These are phyloP conservation scores for Andrena bucephala DNA, from an alignment of 2,888 invertebrate genomes.

Conservation along the genomic window DNA sequence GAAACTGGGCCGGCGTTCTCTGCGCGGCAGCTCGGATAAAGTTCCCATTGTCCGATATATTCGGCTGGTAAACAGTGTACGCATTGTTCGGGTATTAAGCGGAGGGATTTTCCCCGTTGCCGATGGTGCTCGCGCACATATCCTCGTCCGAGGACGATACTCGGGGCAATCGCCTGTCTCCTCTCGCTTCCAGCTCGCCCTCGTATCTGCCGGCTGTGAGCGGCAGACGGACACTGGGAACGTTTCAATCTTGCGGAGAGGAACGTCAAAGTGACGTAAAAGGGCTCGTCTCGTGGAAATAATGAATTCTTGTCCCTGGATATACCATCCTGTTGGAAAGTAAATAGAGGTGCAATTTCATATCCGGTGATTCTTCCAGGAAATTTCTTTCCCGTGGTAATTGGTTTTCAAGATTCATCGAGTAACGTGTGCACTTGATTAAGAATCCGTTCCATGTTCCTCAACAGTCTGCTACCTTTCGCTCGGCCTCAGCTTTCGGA, in stretches of 20 bases:
- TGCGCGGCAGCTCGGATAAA: slow-evolving; percentile 18
- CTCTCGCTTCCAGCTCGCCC: background rate
- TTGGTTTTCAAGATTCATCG: too few relatives aligned
- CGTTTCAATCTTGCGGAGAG: slow-evolving; percentile 15
- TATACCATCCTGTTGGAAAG: background rate
- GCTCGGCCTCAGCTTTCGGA: background rate
- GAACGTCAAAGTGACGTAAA: background rate
- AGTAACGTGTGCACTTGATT: too few relatives aligned
- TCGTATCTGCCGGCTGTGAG: background rate
- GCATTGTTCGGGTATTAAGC: slow-evolving; percentile 70
- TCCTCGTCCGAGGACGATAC: background rate
- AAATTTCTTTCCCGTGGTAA: background rate
- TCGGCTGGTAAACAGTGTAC: slow-evolving; percentile 67
- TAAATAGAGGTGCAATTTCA: background rate
- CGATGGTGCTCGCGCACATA: background rate
- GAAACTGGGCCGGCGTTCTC: slow-evolving; percentile 27
- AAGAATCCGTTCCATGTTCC: too few relatives aligned
- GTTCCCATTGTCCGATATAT: slow-evolving; percentile 65
- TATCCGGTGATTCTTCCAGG: background rate
- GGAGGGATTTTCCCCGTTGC: slow-evolving; percentile 51
- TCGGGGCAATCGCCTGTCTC: background rate
- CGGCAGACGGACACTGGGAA: background rate
- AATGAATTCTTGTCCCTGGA: slow-evolving; percentile 8
- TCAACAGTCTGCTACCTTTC: too few relatives aligned
- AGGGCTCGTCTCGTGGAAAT: background rate